Base-by-base conservation (phyloP, 2,113 vertebrate genomes). In the Rattus rattus region DNA sequence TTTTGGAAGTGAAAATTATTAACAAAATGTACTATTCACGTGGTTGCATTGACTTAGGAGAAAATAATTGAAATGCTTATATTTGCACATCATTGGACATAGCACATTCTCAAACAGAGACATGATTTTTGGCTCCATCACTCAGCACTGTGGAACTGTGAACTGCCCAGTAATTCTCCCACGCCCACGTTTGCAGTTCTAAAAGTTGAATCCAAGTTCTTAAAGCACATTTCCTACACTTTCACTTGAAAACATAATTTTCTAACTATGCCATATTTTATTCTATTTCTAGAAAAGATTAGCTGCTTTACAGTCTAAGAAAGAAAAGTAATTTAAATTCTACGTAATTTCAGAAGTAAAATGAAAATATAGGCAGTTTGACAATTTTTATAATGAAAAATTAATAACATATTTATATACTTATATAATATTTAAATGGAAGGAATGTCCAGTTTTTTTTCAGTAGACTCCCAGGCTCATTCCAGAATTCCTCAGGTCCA, bases 41-140 rank as follows among this genome's bases (percentile, higher is more conserved):
- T 86, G 76, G 43, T 90, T 26, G 61, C 36, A 47, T 26, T 52
- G 54, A 73, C 9, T 19, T 89, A 20, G 14, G 69, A 5, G 86
- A 24, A 91, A 94, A 47, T 79, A 85, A 75, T 84, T 73, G 80
- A 96, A 91, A 88, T 13, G 30, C 16, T 39, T 86, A 49, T 69
- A 69, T 69, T 69, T 63, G 43, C 76, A 56, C 3, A 75, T 81
- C 39, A 9, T 91, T 67, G 67, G 75, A 33, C 20, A 33, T 49
- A 65, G 65, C 33, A 47, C 47, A 83, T 52, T 94, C 9, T 49
- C 5, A 20, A 14, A 30, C 47, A 79, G 7, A 65, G 49, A 93
- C 28, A 47, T 28, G 69, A 90, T 20, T 81, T 93, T 67, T 26
- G 1, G 6, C 56, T 76, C 26, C 75, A 91, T 39, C 61, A 13